These are phyloP conservation scores for Hylomyscus alleni DNA, from an alignment of 2,797 vertebrate genomes.

Conservation along the genomic window DNA sequence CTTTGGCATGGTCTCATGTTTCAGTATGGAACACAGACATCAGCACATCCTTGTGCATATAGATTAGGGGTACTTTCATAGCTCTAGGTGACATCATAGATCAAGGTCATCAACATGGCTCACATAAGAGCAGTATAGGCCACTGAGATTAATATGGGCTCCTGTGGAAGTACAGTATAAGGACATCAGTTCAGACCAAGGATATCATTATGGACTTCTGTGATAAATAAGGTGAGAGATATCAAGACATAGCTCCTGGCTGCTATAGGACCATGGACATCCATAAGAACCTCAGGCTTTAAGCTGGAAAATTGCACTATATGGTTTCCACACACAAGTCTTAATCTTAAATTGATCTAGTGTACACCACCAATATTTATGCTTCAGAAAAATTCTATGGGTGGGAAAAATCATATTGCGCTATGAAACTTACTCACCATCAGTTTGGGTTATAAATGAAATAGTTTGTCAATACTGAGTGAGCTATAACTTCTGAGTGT, in stretches of 20 bases:
- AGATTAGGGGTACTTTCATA: neutral
- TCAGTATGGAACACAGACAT: neutral
- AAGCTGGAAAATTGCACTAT: neutral
- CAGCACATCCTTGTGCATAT: neutral
- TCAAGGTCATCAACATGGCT: neutral
- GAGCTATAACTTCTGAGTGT: neutral
- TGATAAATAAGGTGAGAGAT: neutral
- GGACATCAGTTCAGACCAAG: neutral
- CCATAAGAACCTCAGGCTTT: neutral
- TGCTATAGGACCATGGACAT: neutral
- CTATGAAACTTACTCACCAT: neutral
- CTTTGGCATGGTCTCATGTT: neutral
- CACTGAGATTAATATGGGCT: neutral
- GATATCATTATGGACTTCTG: neutral
- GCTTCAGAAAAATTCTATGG: neutral
- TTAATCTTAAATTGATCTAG: neutral
- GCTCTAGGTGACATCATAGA: neutral
- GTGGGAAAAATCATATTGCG: neutral
- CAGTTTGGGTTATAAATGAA: neutral
- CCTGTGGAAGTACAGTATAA: neutral
- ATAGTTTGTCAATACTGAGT: neutral
- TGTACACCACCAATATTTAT: neutral
- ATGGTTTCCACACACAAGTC: neutral
- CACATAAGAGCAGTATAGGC: neutral
- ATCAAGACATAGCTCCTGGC: neutral